phyloP scores from a whole-genome alignment of 2,113 vertebrate genomes.

The Indri indri region DNA sequence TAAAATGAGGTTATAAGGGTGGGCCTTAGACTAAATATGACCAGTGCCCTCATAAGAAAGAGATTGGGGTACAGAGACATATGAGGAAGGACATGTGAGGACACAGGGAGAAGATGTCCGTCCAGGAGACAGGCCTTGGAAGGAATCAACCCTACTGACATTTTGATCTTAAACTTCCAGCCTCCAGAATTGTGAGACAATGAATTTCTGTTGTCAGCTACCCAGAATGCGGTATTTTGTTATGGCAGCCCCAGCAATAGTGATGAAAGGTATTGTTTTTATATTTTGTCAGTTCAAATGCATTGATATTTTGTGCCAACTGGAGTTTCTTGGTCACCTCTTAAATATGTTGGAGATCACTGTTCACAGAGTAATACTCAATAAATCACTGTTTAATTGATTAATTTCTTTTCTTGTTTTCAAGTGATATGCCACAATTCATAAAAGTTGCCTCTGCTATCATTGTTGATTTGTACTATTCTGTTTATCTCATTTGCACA shows the following conservation, averaged over 20 bases:
- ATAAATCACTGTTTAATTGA: background rate
- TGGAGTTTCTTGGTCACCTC: background rate
- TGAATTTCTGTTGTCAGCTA: background rate
- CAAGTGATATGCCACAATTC: background rate
- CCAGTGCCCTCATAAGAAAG: background rate
- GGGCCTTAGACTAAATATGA: background rate
- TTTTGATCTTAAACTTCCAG: background rate
- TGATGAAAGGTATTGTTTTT: background rate
- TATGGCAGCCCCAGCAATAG: rapidly evolving
- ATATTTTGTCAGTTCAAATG: background rate
- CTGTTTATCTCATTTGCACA: background rate
- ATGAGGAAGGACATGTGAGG: background rate
- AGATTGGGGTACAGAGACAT: background rate
- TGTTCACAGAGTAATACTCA: background rate
- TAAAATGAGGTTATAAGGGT: background rate
- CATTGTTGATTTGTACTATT: background rate
- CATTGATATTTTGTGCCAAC: background rate
- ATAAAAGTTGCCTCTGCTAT: background rate
- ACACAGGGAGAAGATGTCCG: background rate
- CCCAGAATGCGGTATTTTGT: background rate
- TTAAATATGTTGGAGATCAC: background rate
- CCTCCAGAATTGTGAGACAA: background rate
- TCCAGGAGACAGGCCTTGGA: background rate
- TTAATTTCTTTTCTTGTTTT: background rate
- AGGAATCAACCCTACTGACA: background rate